These are phyloP conservation scores for Caenorhabditis briggsae DNA, from an alignment of 1,140 invertebrate species.

Conservation along the genomic window DNA sequence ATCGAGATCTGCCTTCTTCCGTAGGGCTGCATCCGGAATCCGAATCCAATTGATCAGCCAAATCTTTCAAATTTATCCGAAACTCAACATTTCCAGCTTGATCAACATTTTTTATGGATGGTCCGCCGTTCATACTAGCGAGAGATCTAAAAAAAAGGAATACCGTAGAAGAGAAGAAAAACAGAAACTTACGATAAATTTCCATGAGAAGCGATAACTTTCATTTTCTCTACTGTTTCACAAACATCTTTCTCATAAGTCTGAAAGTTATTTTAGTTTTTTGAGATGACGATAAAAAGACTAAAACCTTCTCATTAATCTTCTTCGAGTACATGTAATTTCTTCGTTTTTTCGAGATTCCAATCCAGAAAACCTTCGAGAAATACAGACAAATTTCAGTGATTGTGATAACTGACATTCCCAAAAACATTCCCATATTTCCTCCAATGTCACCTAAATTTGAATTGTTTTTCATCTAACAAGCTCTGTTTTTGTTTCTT, in stretches of 20 bases:
- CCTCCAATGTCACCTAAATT: slow-evolving; percentile 63
- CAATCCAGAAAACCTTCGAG: slow-evolving; percentile 49
- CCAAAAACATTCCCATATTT: slow-evolving; percentile 64
- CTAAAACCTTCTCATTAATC: slow-evolving; percentile 24
- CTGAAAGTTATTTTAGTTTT: neutral
- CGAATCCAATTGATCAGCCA: slow-evolving; percentile 14
- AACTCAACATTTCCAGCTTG: slow-evolving; percentile 1
- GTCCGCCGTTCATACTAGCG: neutral
- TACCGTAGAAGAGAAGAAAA: neutral
- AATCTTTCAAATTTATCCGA: slow-evolving; percentile 27
- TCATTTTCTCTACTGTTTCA: slow-evolving; percentile 55
- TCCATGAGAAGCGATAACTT: slow-evolving; percentile 17
- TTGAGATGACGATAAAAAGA: neutral
- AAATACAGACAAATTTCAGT: slow-evolving; percentile 54
- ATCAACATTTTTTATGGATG: neutral
- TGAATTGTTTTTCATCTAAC: neutral
- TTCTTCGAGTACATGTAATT: slow-evolving; percentile 58
- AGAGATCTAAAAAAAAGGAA: neutral
- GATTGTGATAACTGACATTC: slow-evolving; percentile 63
- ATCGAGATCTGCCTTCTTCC: neutral
- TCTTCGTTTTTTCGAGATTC: slow-evolving; percentile 50
- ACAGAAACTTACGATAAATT: slow-evolving; percentile 2
- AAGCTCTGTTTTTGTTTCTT: neutral
- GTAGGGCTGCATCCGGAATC: slow-evolving; percentile 20
- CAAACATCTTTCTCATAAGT: slow-evolving; percentile 36